Base-by-base conservation (phyloP, 1,140 invertebrate species). In the Zaprionus tsacasi region DNA sequence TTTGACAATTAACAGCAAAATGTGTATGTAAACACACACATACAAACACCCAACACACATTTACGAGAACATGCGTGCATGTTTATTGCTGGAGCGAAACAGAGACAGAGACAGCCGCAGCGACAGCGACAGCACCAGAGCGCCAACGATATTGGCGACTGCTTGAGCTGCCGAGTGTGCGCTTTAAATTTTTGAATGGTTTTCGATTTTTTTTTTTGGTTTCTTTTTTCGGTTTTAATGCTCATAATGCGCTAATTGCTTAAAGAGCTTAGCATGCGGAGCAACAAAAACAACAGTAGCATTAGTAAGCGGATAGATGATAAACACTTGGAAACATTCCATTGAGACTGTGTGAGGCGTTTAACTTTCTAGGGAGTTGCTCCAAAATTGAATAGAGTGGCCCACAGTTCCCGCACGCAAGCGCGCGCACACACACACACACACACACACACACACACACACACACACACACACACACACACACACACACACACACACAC, bases 311-410 rank as follows among this genome's bases (percentile, higher is more conserved):
- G 40, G 50, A 66, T 63, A 70, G 48, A 70, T 61, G 48, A 70
- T 61, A 64, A 70, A 64, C 50, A 70, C 35, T 60, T 52, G 27
- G 36, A 67, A 76, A 67, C 66, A 55, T 61, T 72, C 70, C 63
- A 72, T 67, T 61, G 70, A 72, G 61, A 57, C 56, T 60, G 36
- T 64, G 55, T 43, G 55, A 52, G 76, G 36, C 73, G 43, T 69
- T 74, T 67, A 80, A 80, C 85, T 88, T 83, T 89, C 85, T 81
- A 83, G 83, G 83, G 80, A 88, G 64, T 72, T 73, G 73, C 12
- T 30, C 17, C 33, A 56, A 43, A 61, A 50, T 38, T 59, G 33
- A 60, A 35, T 59, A 48, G 13, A 67, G 35, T 65, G 75, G 33
- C 58, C 57, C 13, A 33, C 17, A 58, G 38, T 13, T 21, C 27